These are phyloP conservation scores for Craterocephalus amniculus DNA, from an alignment of 2,797 vertebrate genomes.

Conservation along the genomic window DNA sequence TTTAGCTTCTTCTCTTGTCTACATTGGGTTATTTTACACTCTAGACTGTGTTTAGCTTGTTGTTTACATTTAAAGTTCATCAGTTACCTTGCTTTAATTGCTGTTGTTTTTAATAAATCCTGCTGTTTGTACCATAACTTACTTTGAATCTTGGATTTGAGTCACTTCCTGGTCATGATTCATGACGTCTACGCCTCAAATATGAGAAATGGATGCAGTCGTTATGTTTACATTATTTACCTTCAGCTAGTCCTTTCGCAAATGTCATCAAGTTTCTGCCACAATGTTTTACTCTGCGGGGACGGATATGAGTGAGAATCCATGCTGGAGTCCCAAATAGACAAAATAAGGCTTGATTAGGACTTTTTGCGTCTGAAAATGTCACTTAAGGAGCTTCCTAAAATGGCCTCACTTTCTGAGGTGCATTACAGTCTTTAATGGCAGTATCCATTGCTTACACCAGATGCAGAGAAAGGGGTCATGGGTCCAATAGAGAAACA, in stretches of 20 bases:
- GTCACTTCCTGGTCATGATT: background rate
- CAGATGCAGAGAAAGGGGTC: background rate
- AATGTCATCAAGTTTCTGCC: background rate
- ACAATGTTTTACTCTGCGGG: background rate
- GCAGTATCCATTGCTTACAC: background rate
- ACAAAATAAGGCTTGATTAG: background rate
- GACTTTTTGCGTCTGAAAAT: background rate
- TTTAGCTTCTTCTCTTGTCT: background rate
- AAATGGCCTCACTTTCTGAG: background rate
- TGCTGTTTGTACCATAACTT: background rate
- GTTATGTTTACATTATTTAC: background rate
- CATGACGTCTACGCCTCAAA: background rate
- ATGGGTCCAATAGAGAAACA: background rate
- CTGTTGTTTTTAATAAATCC: background rate
- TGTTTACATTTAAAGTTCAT: background rate
- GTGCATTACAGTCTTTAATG: background rate
- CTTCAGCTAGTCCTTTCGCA: background rate
- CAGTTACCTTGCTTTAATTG: background rate
- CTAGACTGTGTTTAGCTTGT: background rate
- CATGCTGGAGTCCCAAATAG: background rate
- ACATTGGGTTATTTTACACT: background rate
- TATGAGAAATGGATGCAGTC: background rate
- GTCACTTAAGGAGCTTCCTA: background rate
- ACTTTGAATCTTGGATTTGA: background rate
- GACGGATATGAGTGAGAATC: background rate